phyloP scores from a whole-genome alignment of 2,113 vertebrate species.

The Anguilla japonica region DNA sequence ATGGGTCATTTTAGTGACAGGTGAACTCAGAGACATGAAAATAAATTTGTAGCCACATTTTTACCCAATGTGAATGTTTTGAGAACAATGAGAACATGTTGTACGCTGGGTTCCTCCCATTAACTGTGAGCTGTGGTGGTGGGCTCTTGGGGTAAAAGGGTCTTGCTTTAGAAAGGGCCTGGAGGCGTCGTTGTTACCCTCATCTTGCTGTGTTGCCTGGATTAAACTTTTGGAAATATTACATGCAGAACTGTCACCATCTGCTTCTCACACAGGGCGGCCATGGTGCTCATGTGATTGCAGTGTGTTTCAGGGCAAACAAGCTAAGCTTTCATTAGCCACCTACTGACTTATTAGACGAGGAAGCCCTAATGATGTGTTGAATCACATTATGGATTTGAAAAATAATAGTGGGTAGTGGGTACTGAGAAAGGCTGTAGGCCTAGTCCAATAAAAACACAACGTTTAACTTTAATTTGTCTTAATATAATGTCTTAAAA shows the following conservation, averaged over 20 bases:
- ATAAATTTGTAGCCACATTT: too few relatives aligned
- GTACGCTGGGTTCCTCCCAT: background rate
- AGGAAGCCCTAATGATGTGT: background rate
- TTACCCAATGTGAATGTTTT: background rate
- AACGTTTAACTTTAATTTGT: too few relatives aligned
- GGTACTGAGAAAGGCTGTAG: too few relatives aligned
- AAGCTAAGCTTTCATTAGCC: constrained; percentile 37
- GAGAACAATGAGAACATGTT: too few relatives aligned
- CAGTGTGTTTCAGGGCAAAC: constrained; percentile 35
- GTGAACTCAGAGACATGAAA: too few relatives aligned
- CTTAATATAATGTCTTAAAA: too few relatives aligned
- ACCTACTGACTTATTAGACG: constrained; percentile 6
- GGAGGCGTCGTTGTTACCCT: background rate
- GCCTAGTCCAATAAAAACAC: too few relatives aligned
- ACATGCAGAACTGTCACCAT: background rate
- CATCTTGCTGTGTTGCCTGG: background rate
- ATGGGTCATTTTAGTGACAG: too few relatives aligned
- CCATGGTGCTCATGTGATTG: constrained; percentile 19
- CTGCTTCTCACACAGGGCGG: constrained; percentile 35
- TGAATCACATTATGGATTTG: background rate
- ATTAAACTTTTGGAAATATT: background rate
- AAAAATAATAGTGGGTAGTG: too few relatives aligned
- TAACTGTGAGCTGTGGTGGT: background rate
- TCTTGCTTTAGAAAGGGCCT: background rate
- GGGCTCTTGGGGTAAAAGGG: background rate